phyloP scores from a whole-genome alignment of 2,797 vertebrate genomes.

The Xerus rutilus region DNA sequence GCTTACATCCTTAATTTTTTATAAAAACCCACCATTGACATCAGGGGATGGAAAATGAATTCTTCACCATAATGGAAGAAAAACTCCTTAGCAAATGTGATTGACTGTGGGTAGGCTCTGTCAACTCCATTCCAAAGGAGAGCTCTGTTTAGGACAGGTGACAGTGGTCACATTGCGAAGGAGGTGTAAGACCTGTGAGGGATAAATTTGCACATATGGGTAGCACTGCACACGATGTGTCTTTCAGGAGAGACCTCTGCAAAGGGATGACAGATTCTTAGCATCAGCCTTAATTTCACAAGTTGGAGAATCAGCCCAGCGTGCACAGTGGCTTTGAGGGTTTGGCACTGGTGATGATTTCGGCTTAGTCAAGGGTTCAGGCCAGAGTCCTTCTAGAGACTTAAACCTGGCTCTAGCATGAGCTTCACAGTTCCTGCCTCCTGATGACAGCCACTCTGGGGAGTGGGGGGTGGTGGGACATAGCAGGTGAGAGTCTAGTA shows the following conservation, averaged over 20 bases:
- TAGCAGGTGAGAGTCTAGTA: no score
- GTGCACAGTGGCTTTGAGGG: fast-evolving
- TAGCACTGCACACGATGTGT: fast-evolving
- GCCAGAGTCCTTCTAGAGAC: background rate
- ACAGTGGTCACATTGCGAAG: background rate
- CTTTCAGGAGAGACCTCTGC: background rate
- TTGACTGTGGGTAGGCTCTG: no score
- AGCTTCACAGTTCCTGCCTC: no score
- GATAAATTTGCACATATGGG: background rate
- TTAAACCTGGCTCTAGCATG: fast-evolving
- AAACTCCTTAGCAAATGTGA: background rate
- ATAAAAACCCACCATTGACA: background rate
- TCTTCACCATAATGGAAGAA: background rate
- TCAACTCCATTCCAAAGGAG: background rate
- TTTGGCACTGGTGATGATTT: fast-evolving
- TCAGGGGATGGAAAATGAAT: background rate
- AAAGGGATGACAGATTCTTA: background rate
- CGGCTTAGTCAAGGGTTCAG: background rate
- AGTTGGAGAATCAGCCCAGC: background rate
- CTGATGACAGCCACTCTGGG: background rate
- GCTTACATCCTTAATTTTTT: background rate
- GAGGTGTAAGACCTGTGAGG: no score
- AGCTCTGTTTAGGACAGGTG: background rate
- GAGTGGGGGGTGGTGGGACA: fast-evolving
- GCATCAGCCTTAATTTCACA: background rate